These are phyloP conservation scores for Cotesia chilonis DNA, from an alignment of 1,140 invertebrate species.

Conservation along the genomic window DNA sequence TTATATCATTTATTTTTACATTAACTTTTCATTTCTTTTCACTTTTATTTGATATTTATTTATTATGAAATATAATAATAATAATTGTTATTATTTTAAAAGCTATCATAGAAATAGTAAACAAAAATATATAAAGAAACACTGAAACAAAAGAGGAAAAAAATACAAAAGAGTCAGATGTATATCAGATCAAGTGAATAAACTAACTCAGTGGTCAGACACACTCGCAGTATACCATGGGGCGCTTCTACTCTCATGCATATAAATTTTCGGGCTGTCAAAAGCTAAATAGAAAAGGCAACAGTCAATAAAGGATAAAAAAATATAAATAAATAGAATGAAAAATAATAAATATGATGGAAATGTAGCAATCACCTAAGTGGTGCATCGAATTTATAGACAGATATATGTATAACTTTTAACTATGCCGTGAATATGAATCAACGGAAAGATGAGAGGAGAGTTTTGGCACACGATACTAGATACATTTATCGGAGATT, in stretches of 20 bases:
- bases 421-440: constrained; percentile 14
- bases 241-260: not conserved
- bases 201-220: constrained; percentile 33
- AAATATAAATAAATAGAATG: not conserved
- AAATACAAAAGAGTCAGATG: constrained; percentile 16
- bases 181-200: constrained; percentile 26
- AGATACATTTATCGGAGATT: constrained; percentile 12
- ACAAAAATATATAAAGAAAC: not conserved
- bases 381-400: constrained; percentile 15
- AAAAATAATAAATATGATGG: constrained; percentile 21
- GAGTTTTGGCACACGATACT: constrained; percentile 4
- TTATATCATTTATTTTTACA: constrained; percentile 8
- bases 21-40: constrained; percentile 5
- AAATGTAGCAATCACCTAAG: constrained; percentile 32
- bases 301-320: constrained; percentile 4
- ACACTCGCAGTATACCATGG: not conserved
- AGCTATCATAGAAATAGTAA: not conserved
- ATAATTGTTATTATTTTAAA: too few relatives aligned
- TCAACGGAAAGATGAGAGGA: constrained; percentile 20
- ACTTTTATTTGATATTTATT: not conserved
- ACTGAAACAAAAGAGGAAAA: not conserved
- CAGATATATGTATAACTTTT: not conserved
- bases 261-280: constrained; percentile 20
- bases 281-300: not conserved
- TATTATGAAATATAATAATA: not conserved